These are phyloP conservation scores for Acanthosepion esculentum DNA, from an alignment of 2,888 invertebrate species.

Conservation along the genomic window DNA sequence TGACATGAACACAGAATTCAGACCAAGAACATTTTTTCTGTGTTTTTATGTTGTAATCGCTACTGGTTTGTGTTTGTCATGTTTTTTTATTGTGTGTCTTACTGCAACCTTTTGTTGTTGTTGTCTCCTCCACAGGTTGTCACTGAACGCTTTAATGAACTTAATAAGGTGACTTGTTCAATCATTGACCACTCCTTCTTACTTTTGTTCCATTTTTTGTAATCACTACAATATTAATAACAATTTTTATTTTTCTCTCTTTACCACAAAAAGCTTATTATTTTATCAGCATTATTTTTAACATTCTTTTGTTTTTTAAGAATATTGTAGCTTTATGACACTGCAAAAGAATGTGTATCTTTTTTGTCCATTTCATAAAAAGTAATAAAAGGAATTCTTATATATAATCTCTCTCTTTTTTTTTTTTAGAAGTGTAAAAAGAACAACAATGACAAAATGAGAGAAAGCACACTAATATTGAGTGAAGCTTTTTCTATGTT, in stretches of 20 bases:
- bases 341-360: too few species aligned
- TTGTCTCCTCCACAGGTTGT: neutral
- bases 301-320: too few species aligned
- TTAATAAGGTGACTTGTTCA: slow-evolving; percentile 21
- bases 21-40: neutral
- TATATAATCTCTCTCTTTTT: too few species aligned
- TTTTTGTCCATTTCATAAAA: too few species aligned
- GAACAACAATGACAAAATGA: too few species aligned
- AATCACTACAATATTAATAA: neutral
- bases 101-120: neutral
- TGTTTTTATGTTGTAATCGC: neutral
- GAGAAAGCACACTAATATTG: too few species aligned
- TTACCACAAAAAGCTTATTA: neutral
- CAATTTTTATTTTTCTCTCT: neutral
- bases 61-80: neutral
- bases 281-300: neutral
- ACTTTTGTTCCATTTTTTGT: neutral
- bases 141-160: slow-evolving; percentile 9
- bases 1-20: neutral
- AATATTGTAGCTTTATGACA: too few species aligned
- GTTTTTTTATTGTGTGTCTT: neutral
- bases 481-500: too few species aligned
- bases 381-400: too few species aligned
- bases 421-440: too few species aligned
- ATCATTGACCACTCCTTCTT: neutral